phyloP scores from a whole-genome alignment of 2,113 vertebrate species.

The Tragelaphus imberbis region DNA sequence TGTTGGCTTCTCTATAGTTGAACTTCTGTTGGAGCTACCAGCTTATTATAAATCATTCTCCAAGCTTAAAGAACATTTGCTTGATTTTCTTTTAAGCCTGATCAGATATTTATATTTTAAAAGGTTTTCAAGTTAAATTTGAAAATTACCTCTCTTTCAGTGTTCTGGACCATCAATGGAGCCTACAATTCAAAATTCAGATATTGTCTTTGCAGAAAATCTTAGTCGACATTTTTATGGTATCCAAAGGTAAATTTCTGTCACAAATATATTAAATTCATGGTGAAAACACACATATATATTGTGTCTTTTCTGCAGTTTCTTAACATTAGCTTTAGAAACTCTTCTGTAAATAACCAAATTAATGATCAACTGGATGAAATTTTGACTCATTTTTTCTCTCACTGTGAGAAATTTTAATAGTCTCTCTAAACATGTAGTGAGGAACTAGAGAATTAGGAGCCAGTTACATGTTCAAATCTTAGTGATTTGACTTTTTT shows the following conservation, averaged over 20 bases:
- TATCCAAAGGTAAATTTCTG: conserved; percentile 89
- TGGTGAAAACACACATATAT: background rate
- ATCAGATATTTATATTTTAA: conserved; percentile 25
- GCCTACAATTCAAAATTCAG: conserved; percentile 92
- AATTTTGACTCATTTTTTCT: conserved; percentile 25
- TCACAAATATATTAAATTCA: background rate
- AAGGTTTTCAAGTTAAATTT: conserved; percentile 9
- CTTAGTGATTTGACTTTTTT: background rate
- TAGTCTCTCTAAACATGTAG: background rate
- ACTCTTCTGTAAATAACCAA: background rate
- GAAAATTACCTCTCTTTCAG: conserved; percentile 69
- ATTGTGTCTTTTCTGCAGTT: background rate
- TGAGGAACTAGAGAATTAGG: background rate
- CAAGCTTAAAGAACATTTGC: background rate
- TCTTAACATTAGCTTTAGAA: conserved; percentile 31
- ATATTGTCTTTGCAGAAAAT: conserved; percentile 92
- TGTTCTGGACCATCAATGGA: conserved; percentile 99
- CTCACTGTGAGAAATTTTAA: conserved; percentile 1
- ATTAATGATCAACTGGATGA: background rate
- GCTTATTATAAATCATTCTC: background rate
- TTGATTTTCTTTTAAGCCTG: background rate
- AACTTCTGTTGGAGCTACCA: background rate
- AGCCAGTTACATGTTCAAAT: background rate
- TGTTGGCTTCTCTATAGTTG: background rate
- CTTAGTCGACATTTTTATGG: conserved; percentile 90